phyloP scores from a whole-genome alignment of 1,140 invertebrate species.

The Eriosoma lanigerum region DNA sequence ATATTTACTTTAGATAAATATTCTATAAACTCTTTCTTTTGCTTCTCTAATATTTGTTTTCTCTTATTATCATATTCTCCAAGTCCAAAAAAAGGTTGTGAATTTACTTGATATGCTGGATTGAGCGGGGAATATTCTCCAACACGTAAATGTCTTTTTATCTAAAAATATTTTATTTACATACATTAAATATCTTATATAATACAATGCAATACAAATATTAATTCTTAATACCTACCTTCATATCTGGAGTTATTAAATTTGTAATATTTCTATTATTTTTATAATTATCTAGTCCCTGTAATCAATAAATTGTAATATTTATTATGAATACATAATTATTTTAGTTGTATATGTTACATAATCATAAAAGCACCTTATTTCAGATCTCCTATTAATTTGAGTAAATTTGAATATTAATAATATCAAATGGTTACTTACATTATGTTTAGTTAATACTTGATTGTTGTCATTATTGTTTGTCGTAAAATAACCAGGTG shows the following conservation, averaged over 20 bases:
- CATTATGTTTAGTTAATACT: constrained; percentile 10
- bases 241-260: background rate
- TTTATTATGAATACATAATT: background rate
- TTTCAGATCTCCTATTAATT: constrained; percentile 8
- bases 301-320: background rate
- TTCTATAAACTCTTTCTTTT: constrained; percentile 45
- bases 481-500: constrained; percentile 17
- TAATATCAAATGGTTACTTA: background rate
- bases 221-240: constrained; percentile 7
- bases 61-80: constrained; percentile 50
- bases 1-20: constrained; percentile 49
- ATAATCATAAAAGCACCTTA: background rate
- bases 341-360: background rate
- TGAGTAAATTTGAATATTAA: background rate
- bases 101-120: constrained; percentile 44
- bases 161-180: constrained; percentile 4
- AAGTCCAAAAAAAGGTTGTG: constrained; percentile 45
- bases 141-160: constrained; percentile 48
- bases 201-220: too few relatives aligned
- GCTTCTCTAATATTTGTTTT: constrained; percentile 30
- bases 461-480: constrained; percentile 29
- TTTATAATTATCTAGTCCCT: constrained; percentile 18
- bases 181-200: background rate
- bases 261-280: background rate
- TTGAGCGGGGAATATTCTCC: constrained; percentile 51